These are phyloP conservation scores for Nautilus pompilius DNA, from an alignment of 1,140 invertebrate species.

Conservation along the genomic window DNA sequence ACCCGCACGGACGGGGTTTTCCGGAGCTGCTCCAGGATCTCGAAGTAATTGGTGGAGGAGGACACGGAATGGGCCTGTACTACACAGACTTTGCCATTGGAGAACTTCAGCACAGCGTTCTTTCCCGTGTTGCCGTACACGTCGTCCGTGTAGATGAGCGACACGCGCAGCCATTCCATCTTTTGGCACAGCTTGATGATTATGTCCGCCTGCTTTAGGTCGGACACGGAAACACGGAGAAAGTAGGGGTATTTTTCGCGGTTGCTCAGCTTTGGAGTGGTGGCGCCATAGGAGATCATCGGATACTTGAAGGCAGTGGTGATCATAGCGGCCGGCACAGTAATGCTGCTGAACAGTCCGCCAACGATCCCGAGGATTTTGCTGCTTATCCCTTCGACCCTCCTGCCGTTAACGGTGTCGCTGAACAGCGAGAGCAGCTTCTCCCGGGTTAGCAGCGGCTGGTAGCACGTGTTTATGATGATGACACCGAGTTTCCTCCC, in stretches of 20 bases:
- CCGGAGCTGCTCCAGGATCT: conserved; percentile 5
- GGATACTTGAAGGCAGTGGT: conserved; percentile 10
- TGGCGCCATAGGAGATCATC: conserved; percentile 19
- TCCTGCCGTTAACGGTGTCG: not conserved
- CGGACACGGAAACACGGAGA: conserved; percentile 15
- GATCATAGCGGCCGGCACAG: conserved; percentile 7
- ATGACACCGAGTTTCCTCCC: no score
- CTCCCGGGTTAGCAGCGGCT: no score
- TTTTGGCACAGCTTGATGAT: conserved; percentile 19
- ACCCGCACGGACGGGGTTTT: conserved; percentile 11
- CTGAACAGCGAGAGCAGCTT: no score
- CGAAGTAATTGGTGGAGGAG: conserved; percentile 5
- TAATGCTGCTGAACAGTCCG: conserved; percentile 14
- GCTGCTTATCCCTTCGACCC: not conserved
- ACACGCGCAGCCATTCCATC: conserved; percentile 11
- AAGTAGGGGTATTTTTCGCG: conserved; percentile 17
- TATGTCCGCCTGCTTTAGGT: conserved; percentile 16
- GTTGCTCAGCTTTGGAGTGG: conserved; percentile 16
- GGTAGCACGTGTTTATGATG: no score
- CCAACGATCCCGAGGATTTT: conserved; percentile 17
- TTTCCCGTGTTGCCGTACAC: conserved; percentile 21
- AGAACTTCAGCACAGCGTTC: conserved; percentile 4
- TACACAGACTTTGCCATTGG: conserved; percentile 12
- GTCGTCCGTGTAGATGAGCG: conserved; percentile 18
- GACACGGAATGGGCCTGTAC: conserved; percentile 11